Evolutionary conservation across 1,140 invertebrate genomes (phyloP).

Genomic region (Bombus terrestris): DNA sequence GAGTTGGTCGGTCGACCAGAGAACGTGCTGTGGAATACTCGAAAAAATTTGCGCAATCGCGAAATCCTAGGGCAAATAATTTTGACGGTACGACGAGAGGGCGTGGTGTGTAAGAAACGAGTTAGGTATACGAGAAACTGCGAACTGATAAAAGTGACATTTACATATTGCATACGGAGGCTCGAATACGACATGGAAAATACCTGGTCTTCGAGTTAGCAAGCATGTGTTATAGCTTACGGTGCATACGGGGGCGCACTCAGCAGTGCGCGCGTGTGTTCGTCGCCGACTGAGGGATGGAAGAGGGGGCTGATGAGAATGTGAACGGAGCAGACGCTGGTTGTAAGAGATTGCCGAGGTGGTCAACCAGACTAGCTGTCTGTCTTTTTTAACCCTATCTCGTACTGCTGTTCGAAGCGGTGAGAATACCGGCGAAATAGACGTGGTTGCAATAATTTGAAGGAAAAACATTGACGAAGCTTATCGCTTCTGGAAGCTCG

Average conservation of each 20-base stretch:
- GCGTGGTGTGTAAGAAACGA: neutral
- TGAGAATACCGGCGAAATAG: neutral
- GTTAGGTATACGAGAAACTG: neutral
- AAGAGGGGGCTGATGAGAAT: conserved; percentile 62
- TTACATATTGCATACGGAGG: conserved; percentile 7
- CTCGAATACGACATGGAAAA: conserved; percentile 28
- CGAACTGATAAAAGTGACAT: conserved; percentile 15
- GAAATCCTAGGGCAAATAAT: conserved; percentile 10
- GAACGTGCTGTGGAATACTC: neutral
- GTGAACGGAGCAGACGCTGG: conserved; percentile 61
- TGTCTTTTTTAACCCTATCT: conserved; percentile 30
- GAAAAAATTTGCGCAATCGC: neutral
- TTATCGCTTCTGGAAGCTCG: neutral
- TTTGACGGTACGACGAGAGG: neutral
- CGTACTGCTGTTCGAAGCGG: accelerated
- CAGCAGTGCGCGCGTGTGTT: conserved; percentile 36
- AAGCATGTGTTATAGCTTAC: conserved; percentile 45
- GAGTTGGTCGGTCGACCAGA: neutral
- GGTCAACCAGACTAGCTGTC: conserved; percentile 67
- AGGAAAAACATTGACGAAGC: neutral
- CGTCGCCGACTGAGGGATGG: conserved; percentile 37
- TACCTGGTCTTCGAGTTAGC: conserved; percentile 50
- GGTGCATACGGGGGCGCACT: conserved; percentile 50
- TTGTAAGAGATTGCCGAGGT: conserved; percentile 69
- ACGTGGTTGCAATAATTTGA: neutral